Evolutionary conservation across 2,888 invertebrate species (phyloP).

Genomic region (Drosophila koepferae): DNA sequence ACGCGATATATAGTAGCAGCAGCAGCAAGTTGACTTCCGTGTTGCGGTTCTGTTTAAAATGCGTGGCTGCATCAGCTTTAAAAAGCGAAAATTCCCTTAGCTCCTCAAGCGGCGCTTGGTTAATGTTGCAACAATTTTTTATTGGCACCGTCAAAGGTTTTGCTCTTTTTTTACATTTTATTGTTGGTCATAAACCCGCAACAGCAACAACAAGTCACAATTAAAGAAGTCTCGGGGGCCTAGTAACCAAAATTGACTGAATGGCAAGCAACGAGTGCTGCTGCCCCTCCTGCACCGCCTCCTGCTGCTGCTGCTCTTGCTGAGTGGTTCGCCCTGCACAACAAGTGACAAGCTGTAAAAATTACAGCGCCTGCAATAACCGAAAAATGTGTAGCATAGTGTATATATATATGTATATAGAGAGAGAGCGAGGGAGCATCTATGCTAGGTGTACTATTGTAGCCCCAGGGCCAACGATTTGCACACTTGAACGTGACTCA

Average conservation of each 20-base stretch:
- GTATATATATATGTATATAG: conserved; percentile 31
- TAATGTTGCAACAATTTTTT: conserved; percentile 67
- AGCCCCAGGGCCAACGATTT: conserved; percentile 73
- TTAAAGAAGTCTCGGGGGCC: conserved; percentile 77
- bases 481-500: conserved; percentile 78
- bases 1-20: neutral
- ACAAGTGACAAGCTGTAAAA: conserved; percentile 79
- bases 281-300: neutral
- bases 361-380: conserved; percentile 67
- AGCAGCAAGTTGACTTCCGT: conserved; percentile 54
- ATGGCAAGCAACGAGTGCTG: conserved; percentile 44
- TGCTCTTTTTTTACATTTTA: conserved; percentile 46
- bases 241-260: conserved; percentile 78
- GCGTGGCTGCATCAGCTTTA: conserved; percentile 59
- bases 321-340: conserved; percentile 45
- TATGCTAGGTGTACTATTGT: conserved; percentile 47
- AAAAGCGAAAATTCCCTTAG: conserved; percentile 30
- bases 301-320: neutral
- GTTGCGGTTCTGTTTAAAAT: conserved; percentile 46
- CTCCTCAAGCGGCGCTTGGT: conserved; percentile 32
- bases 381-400: conserved; percentile 68
- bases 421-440: conserved; percentile 11
- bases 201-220: conserved; percentile 64
- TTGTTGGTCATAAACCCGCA: conserved; percentile 65
- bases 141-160: conserved; percentile 62